phyloP scores from a whole-genome alignment of 2,797 vertebrate genomes.

The Prunella strophiata region DNA sequence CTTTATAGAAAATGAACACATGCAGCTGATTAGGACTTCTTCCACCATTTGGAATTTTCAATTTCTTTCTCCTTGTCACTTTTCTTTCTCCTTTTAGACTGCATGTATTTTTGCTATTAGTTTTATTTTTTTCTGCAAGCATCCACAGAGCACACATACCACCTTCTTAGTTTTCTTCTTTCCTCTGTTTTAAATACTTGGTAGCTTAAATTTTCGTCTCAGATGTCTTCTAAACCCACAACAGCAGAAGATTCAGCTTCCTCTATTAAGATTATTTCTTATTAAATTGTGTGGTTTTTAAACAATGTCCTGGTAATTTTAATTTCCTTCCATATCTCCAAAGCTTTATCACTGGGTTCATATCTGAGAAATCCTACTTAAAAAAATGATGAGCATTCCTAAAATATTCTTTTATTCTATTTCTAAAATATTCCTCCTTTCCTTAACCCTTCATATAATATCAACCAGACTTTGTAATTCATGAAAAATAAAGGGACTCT shows the following conservation, averaged over 20 bases:
- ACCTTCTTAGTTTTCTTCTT: not conserved
- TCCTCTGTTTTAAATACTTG: not conserved
- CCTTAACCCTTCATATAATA: not conserved
- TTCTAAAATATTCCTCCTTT: not conserved
- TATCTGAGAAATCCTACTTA: not conserved
- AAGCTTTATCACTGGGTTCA: not conserved
- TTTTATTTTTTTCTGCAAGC: not conserved
- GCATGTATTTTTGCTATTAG: not conserved
- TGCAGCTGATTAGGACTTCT: not conserved
- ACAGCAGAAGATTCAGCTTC: not conserved
- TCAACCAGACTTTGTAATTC: not conserved
- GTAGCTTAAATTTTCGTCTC: not conserved
- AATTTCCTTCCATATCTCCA: not conserved
- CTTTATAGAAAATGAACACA: not conserved
- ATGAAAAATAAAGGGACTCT: not conserved
- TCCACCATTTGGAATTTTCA: not conserved
- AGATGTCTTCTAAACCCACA: not conserved
- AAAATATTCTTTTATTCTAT: not conserved
- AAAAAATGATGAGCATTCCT: not conserved
- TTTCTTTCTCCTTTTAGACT: not conserved
- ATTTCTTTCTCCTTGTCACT: not conserved
- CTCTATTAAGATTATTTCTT: not conserved
- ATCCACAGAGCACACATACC: not conserved
- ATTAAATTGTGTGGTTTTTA: not conserved
- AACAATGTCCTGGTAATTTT: not conserved